Conservation (phyloP, 2,888 invertebrate genomes). For the Cheilosia impressa region DNA sequence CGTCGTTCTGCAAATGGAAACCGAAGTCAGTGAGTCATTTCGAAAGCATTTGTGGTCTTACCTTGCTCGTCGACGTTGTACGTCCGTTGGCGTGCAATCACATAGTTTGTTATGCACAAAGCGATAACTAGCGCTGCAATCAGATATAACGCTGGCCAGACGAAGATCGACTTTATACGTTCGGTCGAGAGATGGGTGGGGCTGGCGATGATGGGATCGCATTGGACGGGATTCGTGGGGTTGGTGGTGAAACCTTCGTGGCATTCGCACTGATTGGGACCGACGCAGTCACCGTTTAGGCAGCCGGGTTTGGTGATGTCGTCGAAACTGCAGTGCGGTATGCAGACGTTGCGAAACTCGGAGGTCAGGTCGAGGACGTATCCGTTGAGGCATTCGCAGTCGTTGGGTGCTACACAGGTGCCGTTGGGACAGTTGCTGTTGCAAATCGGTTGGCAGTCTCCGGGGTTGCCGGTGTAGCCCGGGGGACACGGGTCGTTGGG, state of each 20-base stretch:
- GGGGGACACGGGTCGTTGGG: conserved; percentile 14
- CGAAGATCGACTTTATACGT: not conserved
- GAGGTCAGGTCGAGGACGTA: conserved; percentile 76
- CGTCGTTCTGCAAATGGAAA: conserved; percentile 41
- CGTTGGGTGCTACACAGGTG: conserved; percentile 77
- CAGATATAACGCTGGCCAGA: conserved; percentile 1
- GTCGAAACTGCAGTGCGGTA: conserved; percentile 31
- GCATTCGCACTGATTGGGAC: conserved; percentile 58
- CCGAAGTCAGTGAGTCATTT: not conserved
- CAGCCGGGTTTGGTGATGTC: conserved; percentile 76
- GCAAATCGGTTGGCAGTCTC: conserved; percentile 80
- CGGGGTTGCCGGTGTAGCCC: conserved; percentile 5
- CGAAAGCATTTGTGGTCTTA: conserved; percentile 12
- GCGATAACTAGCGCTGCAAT: conserved; percentile 1
- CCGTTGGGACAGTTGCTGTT: conserved; percentile 79
- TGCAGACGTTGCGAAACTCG: conserved; percentile 18
- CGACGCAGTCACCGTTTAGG: conserved; percentile 78
- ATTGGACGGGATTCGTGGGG: conserved; percentile 29
- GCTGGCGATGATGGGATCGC: conserved; percentile 12
- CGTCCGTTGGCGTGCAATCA: conserved; percentile 6
- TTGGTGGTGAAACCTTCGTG: conserved; percentile 50
- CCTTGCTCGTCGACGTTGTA: conserved; percentile 59
- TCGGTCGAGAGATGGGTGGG: conserved; percentile 17
- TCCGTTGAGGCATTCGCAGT: conserved; percentile 76
- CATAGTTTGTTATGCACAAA: conserved; percentile 8